Evolutionary conservation across 2,797 vertebrate species (phyloP), one percentile per base, ranked within the genome.

Genomic region (Rhadinocentrus ornatus): DNA sequence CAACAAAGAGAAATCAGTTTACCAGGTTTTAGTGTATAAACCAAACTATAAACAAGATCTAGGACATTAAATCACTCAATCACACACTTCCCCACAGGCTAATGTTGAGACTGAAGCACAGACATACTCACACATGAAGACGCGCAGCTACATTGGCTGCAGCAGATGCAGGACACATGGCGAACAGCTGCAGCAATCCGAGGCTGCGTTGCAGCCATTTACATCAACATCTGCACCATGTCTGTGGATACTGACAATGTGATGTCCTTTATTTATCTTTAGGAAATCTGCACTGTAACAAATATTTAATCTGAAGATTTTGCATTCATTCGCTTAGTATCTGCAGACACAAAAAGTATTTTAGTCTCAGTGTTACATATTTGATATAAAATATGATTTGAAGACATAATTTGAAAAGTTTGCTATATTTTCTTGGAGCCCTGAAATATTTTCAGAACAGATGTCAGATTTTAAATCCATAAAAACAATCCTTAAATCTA

Each of bases 101-200:
- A 52, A 57, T 32, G 20, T 7, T 29, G 48, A 26, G 58, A 79
- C 77, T 66, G 73, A 32, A 63, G 66, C 73, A 48, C 48, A 26
- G 50, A 6, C 69, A 41, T 15, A 66, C 65, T 58, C 41, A 6
- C 72, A 62, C 64, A 67, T 69, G 53, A 62, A 78, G 73, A 74
- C 75, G 66, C 56, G 54, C 26, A 5, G 71, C 71, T 66, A 24
- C 67, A 75, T 92, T 90, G 89, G 76, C 58, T 59, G 29, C 82
- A 69, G 72, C 39, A 56, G 72, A 66, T 6, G 60, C 12, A 7
- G 71, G 73, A 84, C 87, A 89, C 82, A 81, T 90, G 88, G 83
- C 1, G 61, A 65, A 37, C 86, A 87, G 87, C 88, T 90, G 84
- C 88, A 83, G 81, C 65, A 86, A 93, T 92, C 89, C 92, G 91